Base-by-base conservation (phyloP, 1,140 invertebrate genomes). In the Plodia interpunctella region DNA sequence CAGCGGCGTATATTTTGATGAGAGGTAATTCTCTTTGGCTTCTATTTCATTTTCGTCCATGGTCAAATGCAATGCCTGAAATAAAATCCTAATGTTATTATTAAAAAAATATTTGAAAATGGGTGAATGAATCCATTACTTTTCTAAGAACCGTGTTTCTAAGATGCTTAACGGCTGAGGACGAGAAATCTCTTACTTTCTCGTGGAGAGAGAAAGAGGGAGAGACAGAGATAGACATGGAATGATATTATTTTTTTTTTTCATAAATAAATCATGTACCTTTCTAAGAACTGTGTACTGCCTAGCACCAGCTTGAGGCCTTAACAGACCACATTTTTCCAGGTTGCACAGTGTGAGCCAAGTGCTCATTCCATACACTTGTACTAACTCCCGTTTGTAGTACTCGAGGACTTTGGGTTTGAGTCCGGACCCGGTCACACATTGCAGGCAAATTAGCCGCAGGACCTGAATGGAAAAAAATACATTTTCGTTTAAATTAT, bases 1-100 rank as follows among this genome's bases (percentile, higher is more conserved):
- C n/a, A 99, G 74, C 0, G 98, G 98, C 0, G 98, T 97, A 88
- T 98, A 99, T 79, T 96, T 96, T 67, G 94, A 97, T 85, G 97
- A 96, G 25, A 99, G 95, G 83, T 98, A 99, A 63, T 96, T 95
- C 76, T 99, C 97, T 66, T 94, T 95, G 0, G 95, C 96, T 65
- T 94, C 91, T 28, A 95, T 91, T 90, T 98, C 95, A 5, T 94
- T 94, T 75, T 98, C 96, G 70, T 98, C 96, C 38, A 97, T 94
- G 9, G 96, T 97, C 2, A 98, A 90, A 64, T 94, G 92, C 18
- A 98, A 91, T 0, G 94, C 92, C 91, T 94, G 82, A 75, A 64
- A 92, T 60, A 56, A 30, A 89, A 9, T 8, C 3, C 10, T 5
- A 15, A 2, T 3, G 0, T 3, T 15, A 15, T 44, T 3, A n/a